Evolutionary conservation across 2,797 vertebrate genomes (phyloP).

Genomic region (Zenarchopterus dispar): DNA sequence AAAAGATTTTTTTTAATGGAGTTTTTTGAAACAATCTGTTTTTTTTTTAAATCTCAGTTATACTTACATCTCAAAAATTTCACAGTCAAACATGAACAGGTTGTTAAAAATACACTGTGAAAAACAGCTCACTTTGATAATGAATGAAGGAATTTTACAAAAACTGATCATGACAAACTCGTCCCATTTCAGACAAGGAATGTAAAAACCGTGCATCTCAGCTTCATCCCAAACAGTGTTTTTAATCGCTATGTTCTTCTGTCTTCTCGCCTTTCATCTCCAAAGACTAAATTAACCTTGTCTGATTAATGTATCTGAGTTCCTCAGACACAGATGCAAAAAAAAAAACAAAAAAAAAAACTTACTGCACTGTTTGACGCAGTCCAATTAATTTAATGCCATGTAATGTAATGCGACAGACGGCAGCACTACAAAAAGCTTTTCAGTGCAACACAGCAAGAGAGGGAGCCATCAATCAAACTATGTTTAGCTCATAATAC

Average conservation of each 20-base stretch:
- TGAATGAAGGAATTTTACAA: too few species aligned
- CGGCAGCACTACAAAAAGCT: slow-evolving; percentile 20
- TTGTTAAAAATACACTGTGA: background rate
- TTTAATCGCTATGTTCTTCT: background rate
- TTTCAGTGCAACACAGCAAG: slow-evolving; percentile 27
- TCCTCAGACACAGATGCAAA: slow-evolving; percentile 15
- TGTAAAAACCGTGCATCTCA: too few species aligned
- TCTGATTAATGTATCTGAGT: slow-evolving; percentile 1
- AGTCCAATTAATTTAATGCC: slow-evolving; percentile 47
- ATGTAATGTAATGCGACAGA: slow-evolving; percentile 32
- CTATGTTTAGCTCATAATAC: slow-evolving; percentile 51
- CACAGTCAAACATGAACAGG: background rate
- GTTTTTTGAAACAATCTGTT: background rate
- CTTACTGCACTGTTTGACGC: slow-evolving; percentile 2
- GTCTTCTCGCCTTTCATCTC: slow-evolving; percentile 1
- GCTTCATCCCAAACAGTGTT: too few species aligned
- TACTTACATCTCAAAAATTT: background rate
- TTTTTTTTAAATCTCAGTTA: background rate
- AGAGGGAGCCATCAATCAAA: slow-evolving; percentile 48
- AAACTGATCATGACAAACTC: too few species aligned
- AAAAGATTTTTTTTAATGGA: background rate
- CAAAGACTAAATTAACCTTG: slow-evolving; percentile 1
- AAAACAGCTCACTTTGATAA: too few species aligned
- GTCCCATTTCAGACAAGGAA: too few species aligned
- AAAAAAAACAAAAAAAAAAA: slow-evolving; percentile 29